phyloP scores from a whole-genome alignment of 2,888 invertebrate genomes.

The Deilephila elpenor region DNA sequence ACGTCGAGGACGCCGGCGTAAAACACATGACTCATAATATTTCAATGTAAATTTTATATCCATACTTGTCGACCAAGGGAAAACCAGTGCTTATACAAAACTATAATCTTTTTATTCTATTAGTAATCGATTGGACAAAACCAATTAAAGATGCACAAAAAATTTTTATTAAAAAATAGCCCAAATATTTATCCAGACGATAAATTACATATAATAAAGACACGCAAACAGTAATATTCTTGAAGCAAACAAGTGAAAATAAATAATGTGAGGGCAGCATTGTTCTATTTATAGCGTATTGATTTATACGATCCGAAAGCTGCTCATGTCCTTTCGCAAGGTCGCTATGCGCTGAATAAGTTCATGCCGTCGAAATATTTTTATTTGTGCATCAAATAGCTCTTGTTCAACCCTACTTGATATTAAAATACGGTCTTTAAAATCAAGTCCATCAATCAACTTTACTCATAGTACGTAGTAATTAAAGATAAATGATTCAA shows the following conservation, averaged over 20 bases:
- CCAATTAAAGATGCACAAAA: too few species aligned
- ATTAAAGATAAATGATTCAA: background rate
- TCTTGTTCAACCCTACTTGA: background rate
- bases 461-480: too few species aligned
- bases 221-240: background rate
- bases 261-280: background rate
- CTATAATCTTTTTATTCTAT: background rate
- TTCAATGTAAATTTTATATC: background rate
- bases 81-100: background rate
- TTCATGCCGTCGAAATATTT: background rate
- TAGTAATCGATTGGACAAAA: too few species aligned
- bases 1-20: background rate
- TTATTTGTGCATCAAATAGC: background rate
- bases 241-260: background rate
- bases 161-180: too few species aligned
- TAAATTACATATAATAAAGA: background rate
- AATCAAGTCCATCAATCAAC: background rate
- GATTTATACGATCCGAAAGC: conserved; percentile 1
- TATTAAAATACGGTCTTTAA: background rate
- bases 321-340: background rate
- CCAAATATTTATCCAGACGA: background rate
- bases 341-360: background rate
- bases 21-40: background rate
- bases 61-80: background rate
- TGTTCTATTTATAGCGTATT: conserved; percentile 7